These are phyloP conservation scores for Pollenia angustigena DNA, from an alignment of 2,888 invertebrate genomes.

Conservation along the genomic window DNA sequence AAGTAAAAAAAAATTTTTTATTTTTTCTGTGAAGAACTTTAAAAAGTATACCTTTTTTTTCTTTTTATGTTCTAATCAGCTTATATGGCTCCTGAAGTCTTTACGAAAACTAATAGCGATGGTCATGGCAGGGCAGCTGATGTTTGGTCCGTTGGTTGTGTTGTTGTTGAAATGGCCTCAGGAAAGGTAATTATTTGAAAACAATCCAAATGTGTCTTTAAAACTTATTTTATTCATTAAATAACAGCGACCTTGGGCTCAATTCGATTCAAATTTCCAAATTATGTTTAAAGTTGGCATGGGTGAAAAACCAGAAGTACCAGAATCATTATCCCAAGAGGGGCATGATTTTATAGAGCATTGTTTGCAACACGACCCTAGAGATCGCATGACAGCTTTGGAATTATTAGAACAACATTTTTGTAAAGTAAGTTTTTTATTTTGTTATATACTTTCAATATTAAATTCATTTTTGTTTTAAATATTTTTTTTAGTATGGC, in stretches of 20 bases:
- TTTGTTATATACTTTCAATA: neutral
- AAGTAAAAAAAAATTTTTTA: too few relatives aligned
- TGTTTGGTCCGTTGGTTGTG: conserved; percentile 98
- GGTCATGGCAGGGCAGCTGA: conserved; percentile 97
- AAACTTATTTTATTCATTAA: neutral
- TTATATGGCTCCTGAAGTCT: conserved; percentile 99
- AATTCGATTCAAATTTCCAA: conserved; percentile 96
- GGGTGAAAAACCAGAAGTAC: conserved; percentile 92
- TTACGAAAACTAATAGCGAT: conserved; percentile 89
- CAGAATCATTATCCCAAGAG: conserved; percentile 91
- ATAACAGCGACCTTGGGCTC: conserved; percentile 93
- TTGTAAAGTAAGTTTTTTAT: conserved; percentile 85
- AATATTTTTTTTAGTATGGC: conserved; percentile 78
- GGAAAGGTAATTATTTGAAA: conserved; percentile 88
- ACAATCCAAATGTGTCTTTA: neutral
- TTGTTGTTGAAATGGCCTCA: conserved; percentile 97
- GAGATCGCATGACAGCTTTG: conserved; percentile 88
- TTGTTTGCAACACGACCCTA: conserved; percentile 93
- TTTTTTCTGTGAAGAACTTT: too few relatives aligned
- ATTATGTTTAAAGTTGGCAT: conserved; percentile 98
- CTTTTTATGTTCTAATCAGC: conserved; percentile 85
- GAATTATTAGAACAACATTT: conserved; percentile 90
- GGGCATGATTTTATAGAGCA: conserved; percentile 91
- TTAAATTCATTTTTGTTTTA: neutral
- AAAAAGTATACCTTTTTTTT: too few relatives aligned